phyloP scores from a whole-genome alignment of 2,888 invertebrate genomes.

The Hybos culiciformis region DNA sequence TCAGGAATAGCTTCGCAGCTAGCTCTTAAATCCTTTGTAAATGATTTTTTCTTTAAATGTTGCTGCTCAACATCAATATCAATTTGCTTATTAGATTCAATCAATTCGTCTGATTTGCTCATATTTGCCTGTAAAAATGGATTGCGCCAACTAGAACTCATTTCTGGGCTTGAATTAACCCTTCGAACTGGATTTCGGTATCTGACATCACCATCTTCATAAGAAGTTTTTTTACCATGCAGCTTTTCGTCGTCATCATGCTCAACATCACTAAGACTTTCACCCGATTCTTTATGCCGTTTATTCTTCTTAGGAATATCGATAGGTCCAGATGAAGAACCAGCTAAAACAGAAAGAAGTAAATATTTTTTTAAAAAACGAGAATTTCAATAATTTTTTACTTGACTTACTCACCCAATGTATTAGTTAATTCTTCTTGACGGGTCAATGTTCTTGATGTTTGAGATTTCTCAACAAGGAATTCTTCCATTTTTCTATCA shows the following conservation, averaged over 20 bases:
- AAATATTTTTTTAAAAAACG: too few species aligned
- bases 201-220: slow-evolving; percentile 25
- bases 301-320: slow-evolving; percentile 48
- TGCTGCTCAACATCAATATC: slow-evolving; percentile 21
- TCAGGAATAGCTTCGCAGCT: slow-evolving; percentile 86
- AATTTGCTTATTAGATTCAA: too few species aligned
- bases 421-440: slow-evolving; percentile 31
- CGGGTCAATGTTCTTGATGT: too few species aligned
- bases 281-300: slow-evolving; percentile 31
- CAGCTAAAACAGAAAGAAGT: too few species aligned
- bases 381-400: too few species aligned
- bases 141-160: slow-evolving; percentile 77
- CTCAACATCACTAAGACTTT: slow-evolving; percentile 33
- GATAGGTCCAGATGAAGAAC: slow-evolving; percentile 43
- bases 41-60: slow-evolving; percentile 38
- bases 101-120: background rate
- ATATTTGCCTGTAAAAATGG: slow-evolving; percentile 39
- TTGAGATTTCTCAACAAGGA: too few species aligned
- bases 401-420: too few species aligned
- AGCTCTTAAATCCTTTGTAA: slow-evolving; percentile 66
- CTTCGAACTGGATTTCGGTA: slow-evolving; percentile 72
- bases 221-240: slow-evolving; percentile 23
- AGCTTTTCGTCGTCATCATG: slow-evolving; percentile 38
- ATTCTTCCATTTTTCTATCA: too few species aligned
- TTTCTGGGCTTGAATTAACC: slow-evolving; percentile 85